A percentile compares a stretch with the other conserved stretches of the same genome.
Conservation (phyloP, 2,888 invertebrate genomes). For the Drosophila buzzatii region DNA sequence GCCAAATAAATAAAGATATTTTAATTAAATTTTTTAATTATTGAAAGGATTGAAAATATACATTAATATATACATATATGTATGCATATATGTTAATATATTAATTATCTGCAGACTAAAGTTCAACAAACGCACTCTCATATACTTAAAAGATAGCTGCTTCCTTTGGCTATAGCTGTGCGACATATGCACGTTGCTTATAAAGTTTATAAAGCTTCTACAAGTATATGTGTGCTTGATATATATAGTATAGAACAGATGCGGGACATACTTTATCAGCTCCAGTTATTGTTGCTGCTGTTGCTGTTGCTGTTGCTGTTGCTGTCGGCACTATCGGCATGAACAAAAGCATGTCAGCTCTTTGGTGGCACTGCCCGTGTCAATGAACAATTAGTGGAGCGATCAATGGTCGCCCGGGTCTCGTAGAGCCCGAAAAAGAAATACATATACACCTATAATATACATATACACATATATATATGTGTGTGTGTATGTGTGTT, state of each 20-base stretch:
- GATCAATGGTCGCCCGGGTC: slow-evolving; percentile 65
- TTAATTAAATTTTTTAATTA: slow-evolving; percentile 5
- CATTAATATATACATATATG: not conserved
- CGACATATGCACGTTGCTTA: slow-evolving; percentile 6
- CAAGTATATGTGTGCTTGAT: slow-evolving; percentile 3
- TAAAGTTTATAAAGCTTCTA: slow-evolving; percentile 11
- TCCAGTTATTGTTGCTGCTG: slow-evolving; percentile 22
- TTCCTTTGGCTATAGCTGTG: slow-evolving; percentile 6
- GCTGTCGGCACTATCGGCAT: slow-evolving; percentile 64
- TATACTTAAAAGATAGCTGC: slow-evolving; percentile 10
- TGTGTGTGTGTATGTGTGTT: not conserved
- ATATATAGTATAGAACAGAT: slow-evolving; percentile 7
- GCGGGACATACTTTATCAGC: slow-evolving; percentile 53
- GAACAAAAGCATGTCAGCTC: slow-evolving; percentile 64
- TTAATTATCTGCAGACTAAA: not conserved
- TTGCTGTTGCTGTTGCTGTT: slow-evolving; percentile 28
- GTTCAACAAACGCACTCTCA: slow-evolving; percentile 9
- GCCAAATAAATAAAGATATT: not conserved
- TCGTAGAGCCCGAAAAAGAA: slow-evolving; percentile 17
- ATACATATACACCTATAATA: not conserved
- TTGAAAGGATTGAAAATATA: not conserved
- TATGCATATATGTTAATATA: not conserved
- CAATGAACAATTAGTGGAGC: slow-evolving; percentile 79
- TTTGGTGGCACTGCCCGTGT: slow-evolving; percentile 50
- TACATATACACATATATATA: not conserved